A percentile compares a stretch with the other conserved stretches of the same genome.
These are phyloP conservation scores for Trissonchulus sp. DNA, from an alignment of 2,888 invertebrate genomes.

Conservation along the genomic window DNA sequence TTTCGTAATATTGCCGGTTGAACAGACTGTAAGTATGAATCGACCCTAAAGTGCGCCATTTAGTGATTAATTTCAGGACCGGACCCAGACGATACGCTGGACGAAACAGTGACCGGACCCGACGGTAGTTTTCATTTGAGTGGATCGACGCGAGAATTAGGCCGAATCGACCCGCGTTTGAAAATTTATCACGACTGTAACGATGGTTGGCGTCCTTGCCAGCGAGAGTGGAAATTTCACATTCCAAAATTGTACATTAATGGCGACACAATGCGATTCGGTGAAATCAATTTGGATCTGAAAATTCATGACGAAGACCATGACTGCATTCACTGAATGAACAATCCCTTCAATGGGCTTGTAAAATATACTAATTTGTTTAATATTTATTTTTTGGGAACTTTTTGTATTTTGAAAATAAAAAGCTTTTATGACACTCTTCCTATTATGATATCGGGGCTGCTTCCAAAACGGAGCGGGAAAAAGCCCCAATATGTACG, in stretches of 20 bases:
- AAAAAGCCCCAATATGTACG: too few species aligned
- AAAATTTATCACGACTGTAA: slow-evolving; percentile 24
- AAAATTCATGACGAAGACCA: not conserved
- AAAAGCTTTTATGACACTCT: too few species aligned
- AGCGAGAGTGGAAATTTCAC: not conserved
- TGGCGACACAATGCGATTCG: not conserved
- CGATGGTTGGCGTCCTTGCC: slow-evolving; percentile 18
- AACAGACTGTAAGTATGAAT: too few species aligned
- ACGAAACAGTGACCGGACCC: not conserved
- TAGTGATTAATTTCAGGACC: too few species aligned
- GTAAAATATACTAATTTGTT: too few species aligned
- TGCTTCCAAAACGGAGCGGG: too few species aligned
- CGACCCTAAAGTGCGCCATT: too few species aligned
- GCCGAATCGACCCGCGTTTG: not conserved
- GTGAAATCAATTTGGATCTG: not conserved
- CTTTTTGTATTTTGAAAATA: too few species aligned
- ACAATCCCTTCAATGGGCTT: too few species aligned
- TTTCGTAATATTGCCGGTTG: too few species aligned
- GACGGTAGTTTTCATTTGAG: not conserved
- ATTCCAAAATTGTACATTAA: not conserved
- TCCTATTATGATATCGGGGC: too few species aligned
- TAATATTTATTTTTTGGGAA: too few species aligned
- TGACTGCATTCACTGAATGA: not conserved
- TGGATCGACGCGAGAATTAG: not conserved
- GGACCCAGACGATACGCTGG: not conserved